Conservation (phyloP, 2,797 vertebrate species). For the Carduelis carduelis region DNA sequence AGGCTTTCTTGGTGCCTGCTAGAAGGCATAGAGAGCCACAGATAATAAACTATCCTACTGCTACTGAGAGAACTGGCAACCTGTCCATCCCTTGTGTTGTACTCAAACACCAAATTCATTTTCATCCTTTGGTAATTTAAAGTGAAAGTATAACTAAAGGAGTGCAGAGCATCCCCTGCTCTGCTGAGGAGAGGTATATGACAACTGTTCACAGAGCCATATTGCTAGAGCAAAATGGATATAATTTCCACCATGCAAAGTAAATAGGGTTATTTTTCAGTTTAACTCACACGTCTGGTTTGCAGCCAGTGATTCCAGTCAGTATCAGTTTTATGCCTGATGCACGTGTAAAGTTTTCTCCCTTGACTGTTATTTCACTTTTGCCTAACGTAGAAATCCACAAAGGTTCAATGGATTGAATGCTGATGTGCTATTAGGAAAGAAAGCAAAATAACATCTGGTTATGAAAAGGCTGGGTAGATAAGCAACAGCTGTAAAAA, state of each 20-base stretch:
- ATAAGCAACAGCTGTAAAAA: slow-evolving; percentile 50
- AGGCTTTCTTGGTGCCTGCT: neutral
- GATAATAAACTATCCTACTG: neutral
- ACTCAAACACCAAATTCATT: neutral
- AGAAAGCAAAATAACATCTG: slow-evolving; percentile 28
- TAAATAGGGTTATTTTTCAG: neutral
- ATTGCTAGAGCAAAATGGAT: neutral
- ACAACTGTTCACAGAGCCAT: neutral
- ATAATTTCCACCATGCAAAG: neutral
- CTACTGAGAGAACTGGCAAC: neutral
- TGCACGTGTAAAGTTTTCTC: slow-evolving; percentile 81
- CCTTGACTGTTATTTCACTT: slow-evolving; percentile 78
- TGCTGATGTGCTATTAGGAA: slow-evolving; percentile 75
- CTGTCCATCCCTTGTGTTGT: neutral
- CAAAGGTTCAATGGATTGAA: slow-evolving; percentile 78
- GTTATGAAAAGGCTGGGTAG: slow-evolving; percentile 26
- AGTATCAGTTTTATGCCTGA: slow-evolving; percentile 78
- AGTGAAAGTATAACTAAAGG: neutral
- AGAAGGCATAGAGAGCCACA: neutral
- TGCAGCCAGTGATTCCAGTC: slow-evolving; percentile 77
- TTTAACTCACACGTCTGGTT: slow-evolving; percentile 81
- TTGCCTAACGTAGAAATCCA: slow-evolving; percentile 83
- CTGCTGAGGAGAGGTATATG: neutral
- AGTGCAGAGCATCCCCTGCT: neutral
- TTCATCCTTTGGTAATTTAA: neutral